These are phyloP conservation scores for Lepus europaeus DNA, from an alignment of 2,113 vertebrate genomes.

Conservation along the genomic window DNA sequence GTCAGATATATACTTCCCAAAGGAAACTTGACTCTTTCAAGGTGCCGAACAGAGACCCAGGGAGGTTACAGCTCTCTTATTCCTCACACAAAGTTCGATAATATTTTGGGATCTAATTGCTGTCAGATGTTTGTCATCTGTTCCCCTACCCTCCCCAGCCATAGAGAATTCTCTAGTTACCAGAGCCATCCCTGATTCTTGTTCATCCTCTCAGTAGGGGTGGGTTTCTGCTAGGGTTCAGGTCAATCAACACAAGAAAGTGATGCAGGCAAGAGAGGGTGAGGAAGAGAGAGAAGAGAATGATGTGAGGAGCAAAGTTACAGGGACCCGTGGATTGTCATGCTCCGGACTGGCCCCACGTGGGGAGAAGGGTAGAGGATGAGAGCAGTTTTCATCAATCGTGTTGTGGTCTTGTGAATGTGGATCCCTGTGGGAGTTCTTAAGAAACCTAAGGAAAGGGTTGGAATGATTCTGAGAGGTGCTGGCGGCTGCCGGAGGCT, in stretches of 20 bases:
- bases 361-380: not conserved
- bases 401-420: conserved; percentile 38
- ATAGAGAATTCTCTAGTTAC: conserved; percentile 41
- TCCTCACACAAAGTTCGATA: not conserved
- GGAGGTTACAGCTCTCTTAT: not conserved
- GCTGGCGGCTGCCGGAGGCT: conserved; percentile 13
- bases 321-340: not conserved
- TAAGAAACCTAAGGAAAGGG: not conserved
- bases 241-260: not conserved
- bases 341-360: not conserved
- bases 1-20: conserved; percentile 7
- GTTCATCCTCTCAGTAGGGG: not conserved
- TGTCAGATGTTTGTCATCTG: not conserved
- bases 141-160: not conserved
- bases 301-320: not conserved
- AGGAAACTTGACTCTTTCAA: conserved; percentile 33
- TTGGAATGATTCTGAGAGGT: conserved; percentile 29
- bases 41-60: not conserved
- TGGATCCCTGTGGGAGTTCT: conserved; percentile 47
- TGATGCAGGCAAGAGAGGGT: not conserved
- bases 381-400: conserved; percentile 12
- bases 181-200: conserved; percentile 12
- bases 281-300: conserved; percentile 32
- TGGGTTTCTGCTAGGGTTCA: not conserved
- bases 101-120: conserved; percentile 11